phyloP scores from a whole-genome alignment of 2,888 invertebrate genomes.

The Masnerella sp. region DNA sequence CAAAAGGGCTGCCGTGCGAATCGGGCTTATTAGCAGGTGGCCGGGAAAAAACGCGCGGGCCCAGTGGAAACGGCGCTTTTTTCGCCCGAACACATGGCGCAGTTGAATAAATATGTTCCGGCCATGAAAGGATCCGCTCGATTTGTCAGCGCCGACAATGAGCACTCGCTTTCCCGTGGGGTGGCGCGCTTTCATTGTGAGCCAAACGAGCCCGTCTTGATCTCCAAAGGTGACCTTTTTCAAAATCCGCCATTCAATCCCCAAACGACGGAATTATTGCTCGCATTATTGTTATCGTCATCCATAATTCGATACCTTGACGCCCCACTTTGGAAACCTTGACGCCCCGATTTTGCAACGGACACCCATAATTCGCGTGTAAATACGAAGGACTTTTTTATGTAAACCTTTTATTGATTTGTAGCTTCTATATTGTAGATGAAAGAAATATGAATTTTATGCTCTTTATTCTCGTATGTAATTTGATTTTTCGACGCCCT shows the following conservation, averaged over 20 bases:
- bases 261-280: too few species aligned
- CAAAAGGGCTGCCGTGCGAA: slow-evolving; percentile 37
- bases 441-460: too few species aligned
- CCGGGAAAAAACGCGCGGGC: slow-evolving; percentile 38
- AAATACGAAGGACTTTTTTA: slow-evolving; percentile 24
- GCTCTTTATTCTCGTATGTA: too few species aligned
- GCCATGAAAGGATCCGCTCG: slow-evolving; percentile 46
- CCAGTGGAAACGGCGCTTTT: slow-evolving; percentile 17
- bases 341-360: neutral
- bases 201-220: slow-evolving; percentile 5
- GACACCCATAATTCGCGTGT: slow-evolving; percentile 12
- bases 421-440: too few species aligned
- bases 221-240: slow-evolving; percentile 28
- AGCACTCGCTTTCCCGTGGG: slow-evolving; percentile 28
- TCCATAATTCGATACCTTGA: slow-evolving; percentile 21
- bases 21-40: slow-evolving; percentile 51
- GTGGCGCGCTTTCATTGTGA: slow-evolving; percentile 22
- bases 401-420: too few species aligned
- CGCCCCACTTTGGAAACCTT: too few species aligned
- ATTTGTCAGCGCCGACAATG: slow-evolving; percentile 56
- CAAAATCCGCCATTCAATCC: slow-evolving; percentile 2
- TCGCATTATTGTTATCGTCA: slow-evolving; percentile 27
- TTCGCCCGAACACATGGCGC: slow-evolving; percentile 37
- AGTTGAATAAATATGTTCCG: slow-evolving; percentile 50
- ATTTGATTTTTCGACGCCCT: too few species aligned